Evolutionary conservation across 2,888 invertebrate species (phyloP).

Genomic region (Papilio gigon): DNA sequence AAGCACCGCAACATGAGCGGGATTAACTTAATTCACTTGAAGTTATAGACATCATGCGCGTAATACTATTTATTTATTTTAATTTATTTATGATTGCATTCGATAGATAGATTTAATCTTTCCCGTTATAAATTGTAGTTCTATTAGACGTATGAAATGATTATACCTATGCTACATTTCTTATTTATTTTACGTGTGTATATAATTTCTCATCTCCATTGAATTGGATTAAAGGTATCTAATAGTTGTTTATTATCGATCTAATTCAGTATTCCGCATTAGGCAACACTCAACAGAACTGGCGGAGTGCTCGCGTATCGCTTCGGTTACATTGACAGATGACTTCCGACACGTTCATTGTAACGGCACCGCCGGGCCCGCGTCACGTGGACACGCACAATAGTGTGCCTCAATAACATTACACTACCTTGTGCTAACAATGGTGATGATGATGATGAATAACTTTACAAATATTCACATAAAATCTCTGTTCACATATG

Average conservation of each 20-base stretch:
- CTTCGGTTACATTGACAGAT: constrained; percentile 29
- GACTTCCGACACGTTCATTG: constrained; percentile 28
- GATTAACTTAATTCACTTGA: constrained; percentile 23
- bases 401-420: background rate
- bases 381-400: constrained; percentile 3
- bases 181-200: no score
- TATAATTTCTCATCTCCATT: no score
- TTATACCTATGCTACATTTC: no score
- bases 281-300: background rate
- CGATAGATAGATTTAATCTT: background rate
- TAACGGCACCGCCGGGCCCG: background rate
- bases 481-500: background rate
- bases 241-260: no score
- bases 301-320: constrained; percentile 18
- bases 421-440: no score
- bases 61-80: constrained; percentile 2
- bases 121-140: no score
- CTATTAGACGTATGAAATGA: no score
- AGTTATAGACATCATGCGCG: background rate
- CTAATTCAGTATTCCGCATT: background rate
- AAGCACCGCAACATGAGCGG: constrained; percentile 2
- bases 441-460: no score
- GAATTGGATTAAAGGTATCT: no score
- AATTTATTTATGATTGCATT: background rate
- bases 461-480: no score